Conservation (phyloP, 2,888 invertebrate species). For the Ophion ventricosus region DNA sequence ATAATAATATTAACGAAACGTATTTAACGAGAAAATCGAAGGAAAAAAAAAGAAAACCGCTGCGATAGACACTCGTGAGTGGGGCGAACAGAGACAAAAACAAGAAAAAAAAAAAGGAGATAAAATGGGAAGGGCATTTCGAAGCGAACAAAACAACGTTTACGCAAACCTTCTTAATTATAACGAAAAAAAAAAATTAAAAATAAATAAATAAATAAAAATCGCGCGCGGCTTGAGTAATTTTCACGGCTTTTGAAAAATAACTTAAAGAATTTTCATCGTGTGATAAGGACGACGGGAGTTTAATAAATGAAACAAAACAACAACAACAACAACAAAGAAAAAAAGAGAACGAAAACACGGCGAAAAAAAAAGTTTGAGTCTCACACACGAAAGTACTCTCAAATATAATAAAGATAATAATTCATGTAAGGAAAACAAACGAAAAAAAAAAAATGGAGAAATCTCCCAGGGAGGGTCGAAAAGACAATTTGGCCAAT, state of each 20-base stretch:
- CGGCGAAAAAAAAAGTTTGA: constrained; percentile 11
- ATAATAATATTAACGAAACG: constrained; percentile 57
- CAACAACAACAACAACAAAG: constrained; percentile 46
- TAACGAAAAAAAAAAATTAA: constrained; percentile 51
- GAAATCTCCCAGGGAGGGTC: constrained; percentile 44
- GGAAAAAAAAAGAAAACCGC: constrained; percentile 14
- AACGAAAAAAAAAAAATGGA: constrained; percentile 60
- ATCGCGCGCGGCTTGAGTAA: constrained; percentile 66
- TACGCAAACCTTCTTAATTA: constrained; percentile 55
- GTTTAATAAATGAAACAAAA: constrained; percentile 64
- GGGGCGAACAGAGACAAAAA: constrained; percentile 38
- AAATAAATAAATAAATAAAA: constrained; percentile 49
- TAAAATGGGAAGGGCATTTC: constrained; percentile 1
- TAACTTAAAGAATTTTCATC: constrained; percentile 51
- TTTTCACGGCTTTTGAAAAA: constrained; percentile 66
- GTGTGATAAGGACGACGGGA: constrained; percentile 58
- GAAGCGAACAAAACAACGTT: constrained; percentile 13
- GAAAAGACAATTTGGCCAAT: constrained; percentile 44
- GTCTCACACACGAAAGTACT: constrained; percentile 63
- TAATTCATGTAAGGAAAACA: constrained; percentile 63
- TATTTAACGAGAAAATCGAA: constrained; percentile 49
- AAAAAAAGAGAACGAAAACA: constrained; percentile 31
- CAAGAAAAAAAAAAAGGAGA: constrained; percentile 33
- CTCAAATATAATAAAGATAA: constrained; percentile 65
- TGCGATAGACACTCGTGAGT: neutral